Conservation (phyloP, 2,797 vertebrate genomes). For the Scyliorhinus canicula region DNA sequence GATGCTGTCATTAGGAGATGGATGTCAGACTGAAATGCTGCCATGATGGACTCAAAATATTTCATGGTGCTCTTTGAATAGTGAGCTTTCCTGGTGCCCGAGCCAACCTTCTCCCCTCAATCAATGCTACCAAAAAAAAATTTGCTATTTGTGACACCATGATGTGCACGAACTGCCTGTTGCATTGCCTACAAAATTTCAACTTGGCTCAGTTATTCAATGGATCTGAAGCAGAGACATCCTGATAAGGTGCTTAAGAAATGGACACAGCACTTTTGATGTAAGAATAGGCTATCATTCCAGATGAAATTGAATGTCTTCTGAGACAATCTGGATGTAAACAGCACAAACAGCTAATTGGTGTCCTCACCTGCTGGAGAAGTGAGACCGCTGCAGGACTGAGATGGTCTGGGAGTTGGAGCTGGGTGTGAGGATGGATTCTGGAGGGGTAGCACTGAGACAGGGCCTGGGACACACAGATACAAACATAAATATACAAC, state of each 20-base stretch:
- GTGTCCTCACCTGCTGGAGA: slow-evolving; percentile 75
- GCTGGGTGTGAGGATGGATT: slow-evolving; percentile 82
- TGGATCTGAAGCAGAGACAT: not conserved
- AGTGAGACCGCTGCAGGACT: slow-evolving; percentile 76
- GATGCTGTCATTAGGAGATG: not conserved
- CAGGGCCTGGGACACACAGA: slow-evolving; percentile 66
- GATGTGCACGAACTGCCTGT: not conserved
- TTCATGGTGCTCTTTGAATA: not conserved
- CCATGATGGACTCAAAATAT: not conserved
- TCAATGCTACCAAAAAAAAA: not conserved
- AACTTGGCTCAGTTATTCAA: not conserved
- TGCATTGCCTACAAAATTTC: not conserved
- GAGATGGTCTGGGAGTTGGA: slow-evolving; percentile 79
- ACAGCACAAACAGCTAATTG: too few species aligned
- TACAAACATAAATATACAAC: not conserved
- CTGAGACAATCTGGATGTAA: not conserved
- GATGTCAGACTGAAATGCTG: not conserved
- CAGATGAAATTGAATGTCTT: not conserved
- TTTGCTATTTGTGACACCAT: not conserved
- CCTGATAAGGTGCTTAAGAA: not conserved
- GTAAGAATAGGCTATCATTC: too few species aligned
- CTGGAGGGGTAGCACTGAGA: slow-evolving; percentile 83
- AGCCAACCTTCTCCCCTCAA: not conserved
- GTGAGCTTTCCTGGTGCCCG: not conserved
- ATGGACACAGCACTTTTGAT: too few species aligned